Evolutionary conservation across 2,888 invertebrate species (phyloP).

Genomic region (Prosopocoilus inquinatus): DNA sequence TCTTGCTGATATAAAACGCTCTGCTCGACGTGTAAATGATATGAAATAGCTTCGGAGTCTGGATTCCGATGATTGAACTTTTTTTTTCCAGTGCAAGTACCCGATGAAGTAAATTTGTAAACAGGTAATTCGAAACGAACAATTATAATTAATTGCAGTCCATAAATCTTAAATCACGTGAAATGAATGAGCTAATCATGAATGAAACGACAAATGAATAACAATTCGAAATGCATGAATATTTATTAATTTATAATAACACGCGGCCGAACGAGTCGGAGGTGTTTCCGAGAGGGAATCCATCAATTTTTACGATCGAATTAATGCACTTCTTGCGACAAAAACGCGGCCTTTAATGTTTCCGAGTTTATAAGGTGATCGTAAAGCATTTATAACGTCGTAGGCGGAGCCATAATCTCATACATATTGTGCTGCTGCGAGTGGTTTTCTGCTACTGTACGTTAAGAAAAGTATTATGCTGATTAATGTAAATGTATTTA

Average conservation of each 20-base stretch:
- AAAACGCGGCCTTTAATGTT: not conserved
- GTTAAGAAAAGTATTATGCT: constrained; percentile 33
- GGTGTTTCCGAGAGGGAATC: constrained; percentile 20
- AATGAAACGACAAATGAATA: constrained; percentile 22
- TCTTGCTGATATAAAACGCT: too few species aligned
- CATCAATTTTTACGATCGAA: constrained; percentile 25
- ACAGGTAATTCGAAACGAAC: not conserved
- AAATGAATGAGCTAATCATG: constrained; percentile 24
- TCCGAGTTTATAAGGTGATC: constrained; percentile 2
- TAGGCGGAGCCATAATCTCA: constrained; percentile 6
- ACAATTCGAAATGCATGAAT: constrained; percentile 28
- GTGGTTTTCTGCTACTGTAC: constrained; percentile 26
- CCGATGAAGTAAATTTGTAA: not conserved
- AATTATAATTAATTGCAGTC: constrained; percentile 9
- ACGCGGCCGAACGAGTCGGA: constrained; percentile 21
- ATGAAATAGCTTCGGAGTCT: too few species aligned
- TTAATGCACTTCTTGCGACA: constrained; percentile 20
- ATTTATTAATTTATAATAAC: constrained; percentile 19
- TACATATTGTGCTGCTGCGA: constrained; percentile 23
- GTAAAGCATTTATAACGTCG: constrained; percentile 6
- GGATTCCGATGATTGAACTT: too few species aligned
- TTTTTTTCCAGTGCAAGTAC: too few species aligned
- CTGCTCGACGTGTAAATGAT: too few species aligned
- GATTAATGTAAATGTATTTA: constrained; percentile 36
- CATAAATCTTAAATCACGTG: constrained; percentile 8